Base-by-base conservation (phyloP, 2,797 vertebrate species). In the Enteromius afrohamiltoni region DNA sequence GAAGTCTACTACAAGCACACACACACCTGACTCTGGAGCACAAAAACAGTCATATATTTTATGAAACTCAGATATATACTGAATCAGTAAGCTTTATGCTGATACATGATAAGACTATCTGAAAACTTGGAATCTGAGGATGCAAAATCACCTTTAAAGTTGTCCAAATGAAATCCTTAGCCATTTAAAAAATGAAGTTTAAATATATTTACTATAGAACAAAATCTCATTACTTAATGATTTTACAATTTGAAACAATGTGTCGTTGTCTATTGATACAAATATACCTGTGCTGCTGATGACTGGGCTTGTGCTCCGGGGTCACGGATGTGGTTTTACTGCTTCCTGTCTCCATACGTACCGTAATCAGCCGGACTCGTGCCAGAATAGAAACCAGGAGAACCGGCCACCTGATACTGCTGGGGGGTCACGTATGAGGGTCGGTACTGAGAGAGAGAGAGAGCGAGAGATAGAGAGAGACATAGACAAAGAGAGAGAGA, bases 291-390 rank as follows among this genome's bases (percentile, higher is more conserved):
- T 0, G 53, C 9, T 0, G 3, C 53, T 55, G 1, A n/a, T 0
- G 9, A 11, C 53, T 55, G 53, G 8, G n/a, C 23, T 23, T 55
- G 21, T 55, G 53, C 21, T n/a, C 1, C 53, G 21, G 53, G 21
- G 53, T 4, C 21, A 55, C 53, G 3, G 0, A n/a, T 55, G 0
- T 60, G 49, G 9, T 49, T 67, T 31, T 60, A 34, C 47, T 31
- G 31, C 51, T 9, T 29, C 14, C 53, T 26, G 45, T 62, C 8
- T 62, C n/a, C 26, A 76, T 26, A 88, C 16, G 93, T 95, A 94
- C 97, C 95, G 79, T 97, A 99, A 85, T 99, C 97, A 87, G 96
- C 96, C 67, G 97, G 95, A 92, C 95, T 98, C 89, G 96, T 97
- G 93, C 96, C 95, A 67, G 97, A 93, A 89, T 97, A 99, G 94